A percentile compares a stretch with the other conserved stretches of the same genome.
These are phyloP conservation scores for Astreopora myriophthalma DNA, from an alignment of 64 coral and sea anemone species.

Conservation along the genomic window DNA sequence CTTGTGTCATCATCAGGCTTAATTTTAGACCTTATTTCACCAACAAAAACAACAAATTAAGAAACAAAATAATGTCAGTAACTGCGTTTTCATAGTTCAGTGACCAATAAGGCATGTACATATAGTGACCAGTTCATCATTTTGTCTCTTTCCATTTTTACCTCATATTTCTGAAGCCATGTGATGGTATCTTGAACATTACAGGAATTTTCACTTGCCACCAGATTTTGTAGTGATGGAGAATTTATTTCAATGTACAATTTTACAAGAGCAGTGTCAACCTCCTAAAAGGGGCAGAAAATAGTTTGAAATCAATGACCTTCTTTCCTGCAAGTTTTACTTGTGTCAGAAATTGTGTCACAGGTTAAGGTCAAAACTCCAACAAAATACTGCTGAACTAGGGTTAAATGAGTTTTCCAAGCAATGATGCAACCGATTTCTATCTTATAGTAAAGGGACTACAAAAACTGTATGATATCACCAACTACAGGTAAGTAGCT, in stretches of 20 bases:
- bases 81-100: neutral
- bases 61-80: neutral
- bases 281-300: slow-evolving; percentile 59
- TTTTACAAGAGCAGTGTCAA: slow-evolving; percentile 89
- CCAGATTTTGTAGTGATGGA: slow-evolving; percentile 67
- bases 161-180: slow-evolving; percentile 86
- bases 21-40: too few relatives aligned
- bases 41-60: too few relatives aligned
- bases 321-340: neutral
- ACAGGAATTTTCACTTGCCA: slow-evolving; percentile 80
- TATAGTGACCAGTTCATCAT: neutral
- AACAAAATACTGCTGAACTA: too few relatives aligned
- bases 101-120: too few relatives aligned
- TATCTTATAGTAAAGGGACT: too few relatives aligned
- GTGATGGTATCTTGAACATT: slow-evolving; percentile 73
- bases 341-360: too few relatives aligned
- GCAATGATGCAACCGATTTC: too few relatives aligned
- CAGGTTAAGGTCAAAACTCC: too few relatives aligned
- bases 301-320: neutral
- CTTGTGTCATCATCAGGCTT: too few relatives aligned
- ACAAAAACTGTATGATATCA: too few relatives aligned
- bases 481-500: too few relatives aligned
- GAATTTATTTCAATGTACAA: slow-evolving; percentile 91
- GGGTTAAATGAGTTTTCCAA: too few relatives aligned
- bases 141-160: slow-evolving; percentile 5